A percentile compares a stretch with the other conserved stretches of the same genome.
phyloP scores from a whole-genome alignment of 2,888 invertebrate species.

The Mythimna albipuncta region DNA sequence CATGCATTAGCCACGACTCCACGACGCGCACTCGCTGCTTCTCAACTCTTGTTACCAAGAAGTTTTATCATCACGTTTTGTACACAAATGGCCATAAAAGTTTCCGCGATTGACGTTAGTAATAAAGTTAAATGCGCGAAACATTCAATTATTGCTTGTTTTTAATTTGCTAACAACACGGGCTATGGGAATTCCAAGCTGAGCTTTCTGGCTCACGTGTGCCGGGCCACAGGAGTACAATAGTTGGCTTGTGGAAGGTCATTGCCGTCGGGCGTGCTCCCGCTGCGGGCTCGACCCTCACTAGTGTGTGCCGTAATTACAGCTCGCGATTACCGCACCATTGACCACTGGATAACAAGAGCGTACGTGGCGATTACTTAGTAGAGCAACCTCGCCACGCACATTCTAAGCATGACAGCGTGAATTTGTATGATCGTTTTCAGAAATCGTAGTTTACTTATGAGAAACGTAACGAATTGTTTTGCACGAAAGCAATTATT shows the following conservation, averaged over 20 bases:
- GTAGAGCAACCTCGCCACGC: slow-evolving; percentile 49
- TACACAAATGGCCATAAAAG: slow-evolving; percentile 45
- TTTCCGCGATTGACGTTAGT: slow-evolving; percentile 43
- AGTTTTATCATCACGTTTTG: slow-evolving; percentile 44
- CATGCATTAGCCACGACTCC: slow-evolving; percentile 59
- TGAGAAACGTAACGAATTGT: slow-evolving; percentile 44
- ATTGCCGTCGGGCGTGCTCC: slow-evolving; percentile 54
- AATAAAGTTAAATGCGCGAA: slow-evolving; percentile 60
- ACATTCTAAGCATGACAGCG: slow-evolving; percentile 29
- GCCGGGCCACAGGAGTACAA: slow-evolving; percentile 41
- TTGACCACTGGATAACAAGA: slow-evolving; percentile 55
- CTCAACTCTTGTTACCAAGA: slow-evolving; percentile 39
- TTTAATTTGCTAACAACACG: slow-evolving; percentile 51
- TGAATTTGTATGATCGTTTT: slow-evolving; percentile 16
- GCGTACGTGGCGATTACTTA: slow-evolving; percentile 50
- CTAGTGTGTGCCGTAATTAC: slow-evolving; percentile 66
- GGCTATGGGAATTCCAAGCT: slow-evolving; percentile 48
- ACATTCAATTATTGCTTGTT: slow-evolving; percentile 53
- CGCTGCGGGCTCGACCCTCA: slow-evolving; percentile 61
- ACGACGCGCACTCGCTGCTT: slow-evolving; percentile 37
- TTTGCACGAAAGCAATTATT: slow-evolving; percentile 29
- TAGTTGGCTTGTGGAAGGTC: slow-evolving; percentile 57
- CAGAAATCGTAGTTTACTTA: slow-evolving; percentile 32
- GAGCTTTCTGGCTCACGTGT: slow-evolving; percentile 41
- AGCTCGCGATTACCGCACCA: slow-evolving; percentile 64